These are phyloP conservation scores for Misgurnus mizolepis DNA, from an alignment of 2,113 vertebrate genomes.

Conservation along the genomic window DNA sequence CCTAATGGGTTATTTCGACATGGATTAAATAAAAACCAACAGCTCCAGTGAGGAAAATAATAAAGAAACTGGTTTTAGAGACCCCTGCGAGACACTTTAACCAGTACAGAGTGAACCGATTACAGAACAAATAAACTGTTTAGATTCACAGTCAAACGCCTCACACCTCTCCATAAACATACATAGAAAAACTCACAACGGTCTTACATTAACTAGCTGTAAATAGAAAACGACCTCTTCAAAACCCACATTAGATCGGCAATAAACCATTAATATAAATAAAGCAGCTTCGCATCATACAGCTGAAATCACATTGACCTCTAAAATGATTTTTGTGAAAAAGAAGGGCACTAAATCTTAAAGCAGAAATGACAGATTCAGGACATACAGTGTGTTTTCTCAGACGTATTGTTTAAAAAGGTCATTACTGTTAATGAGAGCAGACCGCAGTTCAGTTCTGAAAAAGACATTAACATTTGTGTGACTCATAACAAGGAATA, in stretches of 20 bases:
- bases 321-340: background rate
- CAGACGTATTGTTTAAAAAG: constrained; percentile 8
- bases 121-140: constrained; percentile 34
- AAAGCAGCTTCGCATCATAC: background rate
- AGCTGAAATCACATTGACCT: background rate
- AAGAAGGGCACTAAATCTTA: background rate
- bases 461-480: background rate
- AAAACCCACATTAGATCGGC: background rate
- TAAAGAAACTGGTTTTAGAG: background rate
- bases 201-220: background rate
- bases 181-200: background rate
- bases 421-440: background rate
- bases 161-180: background rate
- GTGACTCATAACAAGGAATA: too few species aligned
- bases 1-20: background rate
- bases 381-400: background rate
- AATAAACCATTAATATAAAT: background rate
- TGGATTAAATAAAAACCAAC: constrained; percentile 29
- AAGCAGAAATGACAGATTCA: constrained; percentile 1
- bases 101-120: constrained; percentile 18
- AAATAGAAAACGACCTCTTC: background rate
- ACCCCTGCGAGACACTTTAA: constrained; percentile 13
- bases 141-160: background rate
- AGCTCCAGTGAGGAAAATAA: constrained; percentile 31
- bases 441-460: background rate